A percentile compares a stretch with the other conserved stretches of the same genome.
These are phyloP conservation scores for Olivierus martensii DNA, from an alignment of 1,140 invertebrate genomes.

Conservation along the genomic window DNA sequence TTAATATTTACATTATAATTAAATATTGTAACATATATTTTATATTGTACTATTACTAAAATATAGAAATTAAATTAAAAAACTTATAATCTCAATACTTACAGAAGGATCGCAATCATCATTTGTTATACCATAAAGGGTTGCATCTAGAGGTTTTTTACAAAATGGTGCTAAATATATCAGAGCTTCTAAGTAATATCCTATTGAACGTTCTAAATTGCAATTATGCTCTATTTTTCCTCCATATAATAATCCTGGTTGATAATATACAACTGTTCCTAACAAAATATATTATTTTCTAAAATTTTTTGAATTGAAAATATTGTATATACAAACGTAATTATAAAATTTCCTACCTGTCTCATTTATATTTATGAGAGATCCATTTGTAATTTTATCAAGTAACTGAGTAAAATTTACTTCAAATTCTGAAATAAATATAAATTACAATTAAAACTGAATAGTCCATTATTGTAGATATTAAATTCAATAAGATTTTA, in stretches of 20 bases:
- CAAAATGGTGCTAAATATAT: constrained; percentile 86
- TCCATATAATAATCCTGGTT: constrained; percentile 76
- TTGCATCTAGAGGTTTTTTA: constrained; percentile 70
- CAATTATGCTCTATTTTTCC: constrained; percentile 80
- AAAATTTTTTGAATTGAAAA: too few relatives aligned
- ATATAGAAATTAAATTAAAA: constrained; percentile 1
- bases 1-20: too few relatives aligned
- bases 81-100: constrained; percentile 15
- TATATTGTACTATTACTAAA: too few relatives aligned
- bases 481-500: too few relatives aligned
- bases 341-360: constrained; percentile 43
- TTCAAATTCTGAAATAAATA: constrained; percentile 59
- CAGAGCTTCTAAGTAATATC: constrained; percentile 84
- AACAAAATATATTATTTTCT: neutral
- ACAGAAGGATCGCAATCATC: constrained; percentile 42
- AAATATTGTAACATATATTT: too few relatives aligned
- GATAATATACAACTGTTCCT: constrained; percentile 67
- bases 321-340: too few relatives aligned
- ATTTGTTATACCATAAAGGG: constrained; percentile 78
- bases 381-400: constrained; percentile 90
- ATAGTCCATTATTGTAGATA: too few relatives aligned
- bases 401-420: constrained; percentile 76
- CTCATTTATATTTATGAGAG: constrained; percentile 75
- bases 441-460: too few relatives aligned
- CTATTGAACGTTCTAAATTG: constrained; percentile 59